Conservation (phyloP, 2,888 invertebrate genomes). For the Sinodicranocentrus sp. region DNA sequence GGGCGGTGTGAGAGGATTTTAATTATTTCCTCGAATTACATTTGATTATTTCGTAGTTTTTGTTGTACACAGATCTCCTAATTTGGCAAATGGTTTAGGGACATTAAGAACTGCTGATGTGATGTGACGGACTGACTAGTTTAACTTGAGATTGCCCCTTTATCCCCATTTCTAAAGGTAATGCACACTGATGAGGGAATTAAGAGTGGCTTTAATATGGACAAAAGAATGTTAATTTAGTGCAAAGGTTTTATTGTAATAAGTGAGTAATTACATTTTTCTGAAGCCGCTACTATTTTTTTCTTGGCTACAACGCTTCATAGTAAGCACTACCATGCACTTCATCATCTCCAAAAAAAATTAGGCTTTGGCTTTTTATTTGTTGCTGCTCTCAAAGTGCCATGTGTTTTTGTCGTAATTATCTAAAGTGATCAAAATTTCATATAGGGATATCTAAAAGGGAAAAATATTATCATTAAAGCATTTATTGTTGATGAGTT, state of each 20-base stretch:
- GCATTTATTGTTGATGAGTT: constrained; percentile 47
- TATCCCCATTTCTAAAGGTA: background rate
- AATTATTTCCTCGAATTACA: constrained; percentile 69
- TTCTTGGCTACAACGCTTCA: background rate
- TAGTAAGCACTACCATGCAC: background rate
- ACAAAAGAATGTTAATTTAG: constrained; percentile 55
- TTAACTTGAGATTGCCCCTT: background rate
- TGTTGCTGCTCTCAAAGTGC: constrained; percentile 14
- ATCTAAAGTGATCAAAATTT: constrained; percentile 48
- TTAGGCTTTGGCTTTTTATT: constrained; percentile 11
- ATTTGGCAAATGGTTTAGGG: constrained; percentile 61
- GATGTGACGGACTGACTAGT: background rate
- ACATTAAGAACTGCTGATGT: constrained; percentile 27
- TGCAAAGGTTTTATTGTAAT: constrained; percentile 56
- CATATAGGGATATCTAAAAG: constrained; percentile 26
- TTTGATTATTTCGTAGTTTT: constrained; percentile 63
- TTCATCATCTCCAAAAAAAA: constrained; percentile 1
- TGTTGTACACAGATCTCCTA: constrained; percentile 42
- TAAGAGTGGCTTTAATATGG: constrained; percentile 17
- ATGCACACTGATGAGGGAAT: constrained; percentile 23
- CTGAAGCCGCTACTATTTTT: constrained; percentile 22
- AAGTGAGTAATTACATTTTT: constrained; percentile 56
- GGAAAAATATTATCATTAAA: constrained; percentile 36
- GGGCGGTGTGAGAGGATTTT: constrained; percentile 68
- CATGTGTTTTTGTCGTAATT: constrained; percentile 53